These are phyloP conservation scores for Bufotes viridis DNA, from an alignment of 2,797 vertebrate species.

Conservation along the genomic window DNA sequence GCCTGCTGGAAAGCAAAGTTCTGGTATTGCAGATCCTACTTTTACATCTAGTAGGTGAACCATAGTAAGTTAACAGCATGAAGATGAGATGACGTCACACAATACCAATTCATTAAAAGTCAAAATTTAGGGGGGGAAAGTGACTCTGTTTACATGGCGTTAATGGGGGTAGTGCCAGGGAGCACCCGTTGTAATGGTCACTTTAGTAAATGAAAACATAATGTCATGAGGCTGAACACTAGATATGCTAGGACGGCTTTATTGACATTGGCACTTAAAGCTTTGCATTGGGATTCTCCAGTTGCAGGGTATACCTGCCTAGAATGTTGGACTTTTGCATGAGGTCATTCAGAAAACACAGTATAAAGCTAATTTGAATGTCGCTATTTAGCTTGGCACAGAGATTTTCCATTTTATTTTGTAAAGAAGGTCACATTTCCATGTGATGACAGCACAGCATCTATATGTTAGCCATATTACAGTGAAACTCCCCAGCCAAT, in stretches of 20 bases:
- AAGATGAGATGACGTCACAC: not conserved
- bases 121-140: not conserved
- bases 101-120: not conserved
- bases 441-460: conserved; percentile 57
- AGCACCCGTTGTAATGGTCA: conserved; percentile 13
- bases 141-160: not conserved
- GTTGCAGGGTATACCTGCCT: conserved; percentile 56
- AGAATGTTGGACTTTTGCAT: conserved; percentile 53
- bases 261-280: conserved; percentile 47
- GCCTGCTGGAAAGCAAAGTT: too few relatives aligned
- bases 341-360: conserved; percentile 60
- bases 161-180: not conserved
- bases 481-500: conserved; percentile 9
- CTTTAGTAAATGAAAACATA: conserved; percentile 41
- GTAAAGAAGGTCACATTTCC: conserved; percentile 50
- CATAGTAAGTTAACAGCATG: too few relatives aligned
- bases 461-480: conserved; percentile 48
- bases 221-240: conserved; percentile 15
- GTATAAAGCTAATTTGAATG: conserved; percentile 59
- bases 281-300: conserved; percentile 57
- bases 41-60: too few relatives aligned
- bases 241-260: conserved; percentile 20
- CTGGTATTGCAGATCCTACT: too few relatives aligned
- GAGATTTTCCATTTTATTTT: conserved; percentile 56
- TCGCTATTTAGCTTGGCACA: conserved; percentile 52